Base-by-base conservation (phyloP, 2,888 invertebrate species). In the Lasioglossum leucozonium region DNA sequence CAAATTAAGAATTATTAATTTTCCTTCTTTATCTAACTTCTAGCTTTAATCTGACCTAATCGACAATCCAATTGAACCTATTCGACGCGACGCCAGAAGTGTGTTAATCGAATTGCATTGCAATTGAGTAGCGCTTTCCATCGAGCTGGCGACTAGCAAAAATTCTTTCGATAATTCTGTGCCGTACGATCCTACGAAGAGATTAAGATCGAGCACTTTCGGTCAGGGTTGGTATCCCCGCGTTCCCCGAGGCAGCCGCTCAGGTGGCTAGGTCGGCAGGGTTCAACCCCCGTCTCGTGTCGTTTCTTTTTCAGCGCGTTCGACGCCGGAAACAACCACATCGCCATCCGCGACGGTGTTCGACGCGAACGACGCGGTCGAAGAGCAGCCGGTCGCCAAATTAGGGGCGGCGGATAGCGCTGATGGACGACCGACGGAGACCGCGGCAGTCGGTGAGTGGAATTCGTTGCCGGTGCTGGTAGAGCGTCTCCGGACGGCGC, bases 391-490 rank as follows among this genome's bases (percentile, higher is more conserved):
- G 65, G 62, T 72, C 69, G 16, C 62, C 72, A 42, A 74, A 72
- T 76, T 72, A 78, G 80, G 55, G 81, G 42, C 40, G 71, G 62
- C 71, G 69, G 72, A 34, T 26, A 30, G 58, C 75, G 42, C 30
- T 77, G 83, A 82, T 81, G 82, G 81, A 79, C 83, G 8, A 30
- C 81, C 85, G 84, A 84, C 90, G 84, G 69, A 87, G 89, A 79
- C 81, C 73, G 22, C 76, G 82, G 95, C 93, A 95, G 94, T 90
- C 87, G 94, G 94, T 93, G 94, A 94, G 94, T 95, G 94, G 93
- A 94, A 94, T 94, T 94, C 94, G 93, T 92, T 95, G 93, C 95
- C 95, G 88, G 93, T 95, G 92, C 94, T 95, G 93, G 95, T 95
- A 90, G 95, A 95, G 87, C 94, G 95, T 90, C 94, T 95, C 81